Evolutionary conservation across 2,888 invertebrate genomes (phyloP).

Genomic region (Erebia ligea): DNA sequence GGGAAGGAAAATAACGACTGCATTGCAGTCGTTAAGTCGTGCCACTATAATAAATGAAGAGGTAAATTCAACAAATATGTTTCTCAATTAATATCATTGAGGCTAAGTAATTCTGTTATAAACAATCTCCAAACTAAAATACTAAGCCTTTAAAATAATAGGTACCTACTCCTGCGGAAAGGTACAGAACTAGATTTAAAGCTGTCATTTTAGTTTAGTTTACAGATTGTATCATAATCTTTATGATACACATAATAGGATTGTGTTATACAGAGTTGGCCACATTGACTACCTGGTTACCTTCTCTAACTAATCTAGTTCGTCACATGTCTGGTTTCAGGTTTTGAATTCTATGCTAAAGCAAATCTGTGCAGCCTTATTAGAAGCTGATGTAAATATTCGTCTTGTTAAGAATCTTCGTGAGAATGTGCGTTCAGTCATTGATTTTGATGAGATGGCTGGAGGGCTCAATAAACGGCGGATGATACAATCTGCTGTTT

Average conservation of each 20-base stretch:
- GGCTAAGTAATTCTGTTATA: not conserved
- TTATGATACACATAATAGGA: too few species aligned
- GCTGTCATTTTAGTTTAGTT: too few species aligned
- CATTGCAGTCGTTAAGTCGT: constrained; percentile 97
- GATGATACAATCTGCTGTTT: constrained; percentile 99
- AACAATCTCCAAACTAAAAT: too few species aligned
- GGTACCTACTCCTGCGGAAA: not conserved
- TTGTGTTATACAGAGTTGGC: too few species aligned
- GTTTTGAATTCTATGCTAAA: constrained; percentile 99
- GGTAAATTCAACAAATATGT: constrained; percentile 77
- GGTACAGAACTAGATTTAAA: too few species aligned
- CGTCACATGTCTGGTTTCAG: constrained; percentile 70
- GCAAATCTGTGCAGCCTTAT: constrained; percentile 97
- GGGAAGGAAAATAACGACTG: constrained; percentile 99
- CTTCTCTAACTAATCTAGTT: not conserved
- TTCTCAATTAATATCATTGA: too few species aligned
- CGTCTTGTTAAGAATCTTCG: constrained; percentile 96
- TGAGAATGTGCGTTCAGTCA: constrained; percentile 98
- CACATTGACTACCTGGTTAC: not conserved
- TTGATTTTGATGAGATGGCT: constrained; percentile 99
- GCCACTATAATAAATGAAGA: constrained; percentile 99
- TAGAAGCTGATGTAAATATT: constrained; percentile 99
- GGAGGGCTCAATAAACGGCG: constrained; percentile 98
- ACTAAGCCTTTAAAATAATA: not conserved
- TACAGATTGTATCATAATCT: too few species aligned